These are phyloP conservation scores for Enteromius anoplus DNA, from an alignment of 2,797 vertebrate genomes.

Conservation along the genomic window DNA sequence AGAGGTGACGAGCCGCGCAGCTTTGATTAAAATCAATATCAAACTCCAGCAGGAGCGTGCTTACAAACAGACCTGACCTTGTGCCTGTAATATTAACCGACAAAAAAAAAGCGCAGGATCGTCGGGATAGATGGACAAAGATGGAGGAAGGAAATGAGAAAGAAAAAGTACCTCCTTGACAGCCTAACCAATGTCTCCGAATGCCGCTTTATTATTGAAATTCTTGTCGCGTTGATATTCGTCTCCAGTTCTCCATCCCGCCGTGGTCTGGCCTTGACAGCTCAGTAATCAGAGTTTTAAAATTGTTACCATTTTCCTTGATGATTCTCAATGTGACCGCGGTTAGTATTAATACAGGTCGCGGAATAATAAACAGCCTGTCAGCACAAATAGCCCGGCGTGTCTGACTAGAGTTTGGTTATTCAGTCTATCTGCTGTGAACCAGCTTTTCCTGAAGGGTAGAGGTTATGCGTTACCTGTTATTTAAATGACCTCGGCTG, in stretches of 20 bases:
- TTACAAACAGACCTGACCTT: conserved; percentile 55
- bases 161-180: conserved; percentile 20
- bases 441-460: background rate
- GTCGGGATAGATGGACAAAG: conserved; percentile 1
- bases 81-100: conserved; percentile 37
- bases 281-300: conserved; percentile 54
- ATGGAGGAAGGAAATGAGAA: background rate
- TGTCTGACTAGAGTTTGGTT: conserved; percentile 33
- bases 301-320: conserved; percentile 59
- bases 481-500: background rate
- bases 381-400: conserved; percentile 59
- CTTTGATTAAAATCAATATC: conserved; percentile 58
- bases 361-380: conserved; percentile 70
- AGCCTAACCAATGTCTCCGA: conserved; percentile 67
- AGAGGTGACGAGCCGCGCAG: conserved; percentile 21
- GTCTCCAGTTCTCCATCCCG: conserved; percentile 65
- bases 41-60: conserved; percentile 19
- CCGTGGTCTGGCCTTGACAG: conserved; percentile 48
- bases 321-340: conserved; percentile 71
- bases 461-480: background rate
- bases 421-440: conserved; percentile 36
- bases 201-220: conserved; percentile 73
- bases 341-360: conserved; percentile 60
- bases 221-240: conserved; percentile 71
- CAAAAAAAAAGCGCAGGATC: background rate